Evolutionary conservation across 1,140 invertebrate species (phyloP).

Genomic region (Fopius arisanus): DNA sequence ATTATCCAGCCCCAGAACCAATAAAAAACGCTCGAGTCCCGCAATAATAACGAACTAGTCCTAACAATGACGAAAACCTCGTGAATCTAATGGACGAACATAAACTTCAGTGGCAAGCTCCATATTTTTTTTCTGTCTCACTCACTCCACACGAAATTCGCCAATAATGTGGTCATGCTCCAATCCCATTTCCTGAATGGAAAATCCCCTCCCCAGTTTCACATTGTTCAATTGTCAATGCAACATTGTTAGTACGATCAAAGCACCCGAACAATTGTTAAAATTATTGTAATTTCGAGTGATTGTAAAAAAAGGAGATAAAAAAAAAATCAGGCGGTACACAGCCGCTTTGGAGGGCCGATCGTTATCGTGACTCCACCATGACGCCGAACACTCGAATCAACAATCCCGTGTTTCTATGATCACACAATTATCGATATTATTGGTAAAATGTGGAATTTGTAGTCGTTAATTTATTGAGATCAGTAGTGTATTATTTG

Average conservation of each 20-base stretch:
- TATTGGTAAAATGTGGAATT: constrained; percentile 35
- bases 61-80: background rate
- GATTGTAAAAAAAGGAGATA: background rate
- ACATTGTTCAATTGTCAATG: background rate
- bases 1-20: too few species aligned
- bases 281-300: background rate
- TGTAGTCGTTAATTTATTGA: background rate
- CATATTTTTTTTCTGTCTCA: background rate
- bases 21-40: too few species aligned
- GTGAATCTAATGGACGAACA: background rate
- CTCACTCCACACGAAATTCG: constrained; percentile 14
- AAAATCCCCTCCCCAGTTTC: background rate
- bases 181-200: background rate
- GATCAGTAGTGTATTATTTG: constrained; percentile 20
- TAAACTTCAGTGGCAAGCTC: constrained; percentile 15
- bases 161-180: constrained; percentile 23
- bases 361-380: constrained; percentile 44
- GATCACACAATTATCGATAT: constrained; percentile 21
- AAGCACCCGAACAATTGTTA: background rate
- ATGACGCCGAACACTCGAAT: constrained; percentile 43
- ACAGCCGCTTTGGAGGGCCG: constrained; percentile 18
- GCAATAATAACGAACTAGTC: background rate
- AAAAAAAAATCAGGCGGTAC: constrained; percentile 20
- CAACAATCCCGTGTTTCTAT: constrained; percentile 34
- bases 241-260: background rate